Conservation (phyloP, 2,113 vertebrate species). For the Microcebus murinus region DNA sequence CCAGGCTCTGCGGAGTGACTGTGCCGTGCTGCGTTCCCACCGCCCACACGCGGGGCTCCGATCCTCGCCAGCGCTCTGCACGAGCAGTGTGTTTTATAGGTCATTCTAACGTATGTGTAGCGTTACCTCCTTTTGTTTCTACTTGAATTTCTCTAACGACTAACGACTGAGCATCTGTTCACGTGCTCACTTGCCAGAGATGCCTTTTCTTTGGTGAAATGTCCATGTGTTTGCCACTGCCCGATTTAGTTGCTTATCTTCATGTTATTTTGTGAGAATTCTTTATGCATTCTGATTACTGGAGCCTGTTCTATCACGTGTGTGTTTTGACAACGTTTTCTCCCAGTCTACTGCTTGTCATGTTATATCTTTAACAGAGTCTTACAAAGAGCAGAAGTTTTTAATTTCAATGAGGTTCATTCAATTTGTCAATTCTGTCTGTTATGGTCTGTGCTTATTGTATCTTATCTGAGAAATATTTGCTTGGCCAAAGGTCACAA, state of each 20-base stretch:
- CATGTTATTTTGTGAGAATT: neutral
- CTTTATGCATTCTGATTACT: neutral
- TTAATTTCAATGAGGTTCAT: neutral
- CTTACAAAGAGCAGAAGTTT: neutral
- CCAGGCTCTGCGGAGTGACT: rapidly evolving
- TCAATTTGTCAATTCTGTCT: neutral
- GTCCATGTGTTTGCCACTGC: neutral
- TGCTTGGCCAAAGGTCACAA: neutral
- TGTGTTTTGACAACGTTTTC: neutral
- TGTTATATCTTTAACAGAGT: neutral
- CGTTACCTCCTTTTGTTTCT: neutral
- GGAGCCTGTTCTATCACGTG: neutral
- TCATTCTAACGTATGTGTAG: too few species aligned
- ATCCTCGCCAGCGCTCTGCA: neutral
- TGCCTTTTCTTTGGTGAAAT: neutral
- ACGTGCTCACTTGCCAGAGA: neutral
- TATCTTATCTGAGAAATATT: neutral
- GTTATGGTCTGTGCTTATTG: neutral
- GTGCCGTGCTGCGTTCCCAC: rapidly evolving
- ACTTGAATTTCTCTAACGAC: neutral
- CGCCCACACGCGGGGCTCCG: neutral
- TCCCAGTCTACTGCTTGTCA: neutral
- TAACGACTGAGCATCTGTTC: neutral
- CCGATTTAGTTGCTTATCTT: neutral
- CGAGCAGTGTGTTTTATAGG: neutral